Conservation (phyloP, 2,797 vertebrate genomes). For the Stomatorhinus walkeri region DNA sequence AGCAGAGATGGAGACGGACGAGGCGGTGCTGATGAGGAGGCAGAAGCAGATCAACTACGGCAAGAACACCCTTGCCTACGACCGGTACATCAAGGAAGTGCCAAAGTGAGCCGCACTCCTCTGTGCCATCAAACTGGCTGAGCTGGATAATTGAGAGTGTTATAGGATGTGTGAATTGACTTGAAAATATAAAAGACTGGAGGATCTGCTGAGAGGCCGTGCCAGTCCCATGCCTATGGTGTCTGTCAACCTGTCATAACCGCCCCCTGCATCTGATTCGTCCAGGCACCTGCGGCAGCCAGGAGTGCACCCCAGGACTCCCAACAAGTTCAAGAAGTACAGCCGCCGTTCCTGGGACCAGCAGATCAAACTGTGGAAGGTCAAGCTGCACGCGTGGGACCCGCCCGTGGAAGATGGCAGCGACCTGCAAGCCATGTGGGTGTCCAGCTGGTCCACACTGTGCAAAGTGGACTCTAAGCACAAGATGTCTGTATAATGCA, state of each 20-base stretch:
- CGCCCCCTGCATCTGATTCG: neutral
- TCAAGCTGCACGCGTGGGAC: constrained; percentile 90
- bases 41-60: constrained; percentile 98
- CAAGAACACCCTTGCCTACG: constrained; percentile 93
- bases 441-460: neutral
- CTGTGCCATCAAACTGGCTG: too few species aligned
- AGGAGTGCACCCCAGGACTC: constrained; percentile 85
- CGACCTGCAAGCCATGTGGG: constrained; percentile 69
- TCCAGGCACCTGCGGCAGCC: constrained; percentile 76
- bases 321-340: constrained; percentile 96
- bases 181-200: neutral
- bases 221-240: neutral
- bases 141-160: neutral
- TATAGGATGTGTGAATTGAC: neutral
- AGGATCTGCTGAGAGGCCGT: neutral
- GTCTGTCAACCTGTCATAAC: neutral
- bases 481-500: neutral
- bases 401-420: constrained; percentile 67
- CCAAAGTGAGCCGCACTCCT: constrained; percentile 68
- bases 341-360: constrained; percentile 97
- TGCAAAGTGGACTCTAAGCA: neutral
- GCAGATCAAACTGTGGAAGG: constrained; percentile 94
- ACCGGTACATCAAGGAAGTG: constrained; percentile 82
- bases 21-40: constrained; percentile 77
- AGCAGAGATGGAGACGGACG: constrained; percentile 81